phyloP scores from a whole-genome alignment of 2,797 vertebrate genomes.

The Melopsittacus undulatus region DNA sequence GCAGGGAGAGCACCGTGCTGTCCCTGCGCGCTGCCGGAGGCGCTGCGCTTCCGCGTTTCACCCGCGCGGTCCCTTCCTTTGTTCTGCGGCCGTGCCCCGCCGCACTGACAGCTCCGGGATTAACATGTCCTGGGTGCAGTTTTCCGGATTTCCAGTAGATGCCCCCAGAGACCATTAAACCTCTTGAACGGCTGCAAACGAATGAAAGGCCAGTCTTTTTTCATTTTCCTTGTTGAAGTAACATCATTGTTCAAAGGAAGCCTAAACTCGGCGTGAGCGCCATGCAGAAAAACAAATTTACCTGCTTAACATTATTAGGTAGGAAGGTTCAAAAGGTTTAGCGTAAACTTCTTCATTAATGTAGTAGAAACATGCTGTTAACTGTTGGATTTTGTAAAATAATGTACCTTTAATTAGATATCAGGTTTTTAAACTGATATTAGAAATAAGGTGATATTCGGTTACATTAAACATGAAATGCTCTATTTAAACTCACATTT shows the following conservation, averaged over 20 bases:
- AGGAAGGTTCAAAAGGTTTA: neutral
- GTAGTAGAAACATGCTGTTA: neutral
- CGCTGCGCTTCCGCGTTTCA: neutral
- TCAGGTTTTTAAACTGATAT: neutral
- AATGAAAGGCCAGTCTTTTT: rapidly evolving
- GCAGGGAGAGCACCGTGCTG: neutral
- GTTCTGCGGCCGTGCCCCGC: neutral
- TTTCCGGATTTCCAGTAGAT: constrained; percentile 86
- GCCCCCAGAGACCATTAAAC: constrained; percentile 91
- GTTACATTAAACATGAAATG: neutral
- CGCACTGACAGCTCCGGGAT: neutral
- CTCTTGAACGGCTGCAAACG: neutral
- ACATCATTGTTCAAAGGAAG: neutral
- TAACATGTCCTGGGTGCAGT: constrained; percentile 76
- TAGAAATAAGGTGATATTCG: neutral
- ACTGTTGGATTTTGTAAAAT: neutral
- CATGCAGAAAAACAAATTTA: neutral
- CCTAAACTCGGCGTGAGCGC: neutral
- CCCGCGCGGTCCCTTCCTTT: neutral
- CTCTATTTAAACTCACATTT: neutral
- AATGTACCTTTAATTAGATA: neutral
- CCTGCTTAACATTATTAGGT: neutral
- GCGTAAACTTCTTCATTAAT: neutral
- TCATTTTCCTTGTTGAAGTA: neutral
- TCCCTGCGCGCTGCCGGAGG: neutral